Evolutionary conservation across 2,888 invertebrate species (phyloP).

Genomic region (Apamea crenata): DNA sequence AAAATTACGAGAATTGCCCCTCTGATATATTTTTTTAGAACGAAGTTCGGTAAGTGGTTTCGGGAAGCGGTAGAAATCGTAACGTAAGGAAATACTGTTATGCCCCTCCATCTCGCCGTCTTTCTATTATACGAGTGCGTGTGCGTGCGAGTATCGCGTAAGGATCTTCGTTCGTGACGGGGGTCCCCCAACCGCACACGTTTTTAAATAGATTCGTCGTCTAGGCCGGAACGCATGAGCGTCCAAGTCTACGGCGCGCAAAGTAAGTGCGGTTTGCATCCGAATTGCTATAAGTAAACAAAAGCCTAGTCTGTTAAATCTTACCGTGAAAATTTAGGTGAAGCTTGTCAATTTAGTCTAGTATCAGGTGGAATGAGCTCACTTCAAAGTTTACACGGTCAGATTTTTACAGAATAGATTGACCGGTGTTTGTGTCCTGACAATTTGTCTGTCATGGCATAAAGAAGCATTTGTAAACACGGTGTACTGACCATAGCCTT

Average conservation of each 20-base stretch:
- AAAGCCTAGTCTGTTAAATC: no score
- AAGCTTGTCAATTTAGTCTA: not conserved
- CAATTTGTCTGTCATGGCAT: not conserved
- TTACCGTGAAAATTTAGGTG: not conserved
- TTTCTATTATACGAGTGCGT: not conserved
- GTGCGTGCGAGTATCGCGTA: not conserved
- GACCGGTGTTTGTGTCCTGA: not conserved
- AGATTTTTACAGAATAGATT: not conserved
- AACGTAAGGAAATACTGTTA: not conserved
- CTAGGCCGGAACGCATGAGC: not conserved
- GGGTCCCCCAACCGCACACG: not conserved
- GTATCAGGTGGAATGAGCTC: not conserved
- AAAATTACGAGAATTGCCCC: no score
- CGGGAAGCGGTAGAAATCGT: not conserved
- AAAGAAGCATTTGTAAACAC: not conserved
- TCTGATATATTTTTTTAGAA: not conserved
- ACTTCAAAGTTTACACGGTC: not conserved
- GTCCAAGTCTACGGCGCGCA: not conserved
- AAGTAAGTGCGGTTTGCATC: no score
- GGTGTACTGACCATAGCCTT: conserved; percentile 92
- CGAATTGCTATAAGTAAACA: no score
- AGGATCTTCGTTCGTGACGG: not conserved
- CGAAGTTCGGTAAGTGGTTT: not conserved
- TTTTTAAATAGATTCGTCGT: not conserved
- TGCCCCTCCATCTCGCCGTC: not conserved